Evolutionary conservation across 2,113 vertebrate genomes (phyloP).

Genomic region (Crotalus horridus): DNA sequence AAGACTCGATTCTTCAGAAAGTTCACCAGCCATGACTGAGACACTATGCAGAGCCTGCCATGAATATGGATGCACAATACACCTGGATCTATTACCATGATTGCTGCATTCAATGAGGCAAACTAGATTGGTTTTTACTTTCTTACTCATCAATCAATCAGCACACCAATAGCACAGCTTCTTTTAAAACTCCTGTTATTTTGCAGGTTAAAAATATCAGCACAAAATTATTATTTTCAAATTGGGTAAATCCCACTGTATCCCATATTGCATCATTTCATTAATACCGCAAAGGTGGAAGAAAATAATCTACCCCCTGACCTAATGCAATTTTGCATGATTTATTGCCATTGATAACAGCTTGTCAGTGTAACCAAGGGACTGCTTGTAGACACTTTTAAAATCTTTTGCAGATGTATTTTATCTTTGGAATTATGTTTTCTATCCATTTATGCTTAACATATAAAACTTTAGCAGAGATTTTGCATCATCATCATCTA

Average conservation of each 20-base stretch:
- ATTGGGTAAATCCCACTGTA: background rate
- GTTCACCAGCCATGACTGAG: background rate
- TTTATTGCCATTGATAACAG: background rate
- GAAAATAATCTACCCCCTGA: too few species aligned
- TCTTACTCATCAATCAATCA: background rate
- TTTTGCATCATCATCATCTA: background rate
- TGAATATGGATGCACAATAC: background rate
- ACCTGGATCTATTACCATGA: background rate
- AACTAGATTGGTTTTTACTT: background rate
- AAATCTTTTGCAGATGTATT: background rate
- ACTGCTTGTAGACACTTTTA: background rate
- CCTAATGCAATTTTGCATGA: background rate
- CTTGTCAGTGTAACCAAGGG: background rate
- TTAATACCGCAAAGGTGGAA: background rate
- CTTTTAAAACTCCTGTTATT: background rate
- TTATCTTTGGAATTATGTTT: background rate
- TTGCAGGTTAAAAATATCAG: background rate
- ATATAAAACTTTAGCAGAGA: background rate
- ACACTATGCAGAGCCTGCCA: background rate
- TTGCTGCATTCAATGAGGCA: background rate
- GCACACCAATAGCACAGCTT: background rate
- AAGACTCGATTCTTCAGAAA: background rate
- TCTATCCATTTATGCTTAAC: background rate
- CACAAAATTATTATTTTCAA: background rate
- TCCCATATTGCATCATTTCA: background rate